Evolutionary conservation across 2,888 invertebrate species (phyloP).

Genomic region (Caenorhabditis sp.): DNA sequence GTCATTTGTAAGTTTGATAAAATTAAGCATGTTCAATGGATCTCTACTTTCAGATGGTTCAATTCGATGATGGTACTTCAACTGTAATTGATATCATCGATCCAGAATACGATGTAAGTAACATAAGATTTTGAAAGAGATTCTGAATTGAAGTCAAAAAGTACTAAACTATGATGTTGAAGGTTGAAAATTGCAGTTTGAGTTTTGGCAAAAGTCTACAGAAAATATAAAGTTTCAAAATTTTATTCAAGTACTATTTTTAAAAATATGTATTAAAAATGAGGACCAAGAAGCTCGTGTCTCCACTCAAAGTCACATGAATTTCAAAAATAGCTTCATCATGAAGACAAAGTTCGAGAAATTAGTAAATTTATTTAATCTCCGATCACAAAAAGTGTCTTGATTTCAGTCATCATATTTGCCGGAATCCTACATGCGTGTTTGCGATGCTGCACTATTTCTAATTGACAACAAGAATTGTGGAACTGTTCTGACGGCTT

Average conservation of each 20-base stretch:
- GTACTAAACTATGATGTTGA: too few relatives aligned
- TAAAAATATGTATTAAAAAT: too few relatives aligned
- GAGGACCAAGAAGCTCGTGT: too few relatives aligned
- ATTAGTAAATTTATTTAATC: not conserved
- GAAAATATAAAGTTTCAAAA: too few relatives aligned
- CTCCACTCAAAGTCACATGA: too few relatives aligned
- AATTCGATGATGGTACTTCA: constrained; percentile 3
- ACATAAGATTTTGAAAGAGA: not conserved
- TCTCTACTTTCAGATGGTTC: constrained; percentile 16
- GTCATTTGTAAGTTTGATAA: constrained; percentile 14
- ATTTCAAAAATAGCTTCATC: too few relatives aligned
- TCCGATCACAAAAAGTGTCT: not conserved
- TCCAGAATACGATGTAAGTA: constrained; percentile 36
- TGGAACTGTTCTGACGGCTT: constrained; percentile 22
- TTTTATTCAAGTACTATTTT: too few relatives aligned
- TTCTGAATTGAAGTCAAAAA: not conserved
- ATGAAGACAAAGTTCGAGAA: not conserved
- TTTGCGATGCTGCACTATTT: constrained; percentile 26
- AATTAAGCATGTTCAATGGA: too few relatives aligned
- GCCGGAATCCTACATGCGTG: constrained; percentile 31
- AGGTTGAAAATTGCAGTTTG: too few relatives aligned
- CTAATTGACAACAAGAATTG: constrained; percentile 27
- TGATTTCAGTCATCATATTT: constrained; percentile 20
- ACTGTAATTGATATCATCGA: constrained; percentile 32
- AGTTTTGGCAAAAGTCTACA: too few relatives aligned